Evolutionary conservation across 2,113 vertebrate species (phyloP), one percentile per base, ranked within the genome.

Genomic region (Motacilla tschutschensis): DNA sequence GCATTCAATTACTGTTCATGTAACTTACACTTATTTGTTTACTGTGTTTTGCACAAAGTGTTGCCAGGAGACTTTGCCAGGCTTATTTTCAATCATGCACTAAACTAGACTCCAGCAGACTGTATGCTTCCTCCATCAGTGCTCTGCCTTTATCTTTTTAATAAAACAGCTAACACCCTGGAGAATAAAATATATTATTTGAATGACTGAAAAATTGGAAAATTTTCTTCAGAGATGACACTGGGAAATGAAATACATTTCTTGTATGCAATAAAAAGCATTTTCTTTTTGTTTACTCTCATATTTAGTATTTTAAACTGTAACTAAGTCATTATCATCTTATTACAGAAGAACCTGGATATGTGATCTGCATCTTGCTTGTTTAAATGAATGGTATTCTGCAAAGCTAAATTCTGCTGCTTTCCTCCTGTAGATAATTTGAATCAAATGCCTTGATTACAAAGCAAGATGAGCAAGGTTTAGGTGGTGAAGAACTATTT

Each of bases 51-150:
- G 67, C 29, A 54, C 57, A 7, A 36, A 72, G 46, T 64, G 85
- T 92, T 93, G 71, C 92, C 59, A 82, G 82, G 82, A 92, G 85
- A 82, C 36, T 78, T 83, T 90, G 55, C 40, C 43, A 54, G 47
- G 72, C 43, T 69, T 69, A 8, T 82, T 90, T 92, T 75, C 71
- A 67, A 0, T 53, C 62, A 64, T 31, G 54, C 28, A 12, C 58
- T 66, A 19, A 40, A 78, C 19, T 6, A 83, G 44, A 40, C 44
- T 83, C 9, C 47, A 65, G 41, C 31, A 89, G 40, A 19, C 35
- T 43, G 10, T 15, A 4, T 58, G 10, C 36, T 77, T 69, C 36
- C 57, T 87, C 47, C 29, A 66, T 48, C 46, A 71, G 10, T 59
- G 12, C 21, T 75, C 33, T 65, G 41, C n/a, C 16, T 69, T 43